These are phyloP conservation scores for Spilarctia lutea DNA, from an alignment of 2,888 invertebrate species.

Conservation along the genomic window DNA sequence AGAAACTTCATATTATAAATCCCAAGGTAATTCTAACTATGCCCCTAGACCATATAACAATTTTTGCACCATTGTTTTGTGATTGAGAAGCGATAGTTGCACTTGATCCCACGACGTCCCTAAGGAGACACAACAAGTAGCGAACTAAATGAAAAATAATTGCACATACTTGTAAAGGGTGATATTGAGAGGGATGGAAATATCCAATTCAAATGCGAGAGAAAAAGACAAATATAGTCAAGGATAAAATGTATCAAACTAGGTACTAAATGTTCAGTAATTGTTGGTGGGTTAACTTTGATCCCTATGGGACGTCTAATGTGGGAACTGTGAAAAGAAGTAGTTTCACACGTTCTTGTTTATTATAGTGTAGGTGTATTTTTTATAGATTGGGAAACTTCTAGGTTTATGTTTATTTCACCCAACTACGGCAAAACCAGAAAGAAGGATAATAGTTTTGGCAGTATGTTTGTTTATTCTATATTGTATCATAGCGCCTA, in stretches of 20 bases:
- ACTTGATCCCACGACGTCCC: slow-evolving; percentile 77
- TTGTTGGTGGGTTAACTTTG: slow-evolving; percentile 55
- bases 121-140: slow-evolving; percentile 70
- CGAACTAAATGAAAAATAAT: slow-evolving; percentile 85
- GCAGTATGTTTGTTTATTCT: no score
- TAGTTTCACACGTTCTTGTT: slow-evolving; percentile 60
- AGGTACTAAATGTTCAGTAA: slow-evolving; percentile 48
- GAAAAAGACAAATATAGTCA: slow-evolving; percentile 41
- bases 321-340: slow-evolving; percentile 61
- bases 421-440: no score
- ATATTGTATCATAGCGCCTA: no score
- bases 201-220: slow-evolving; percentile 27
- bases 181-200: slow-evolving; percentile 49
- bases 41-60: slow-evolving; percentile 60
- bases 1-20: slow-evolving; percentile 70
- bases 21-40: slow-evolving; percentile 61
- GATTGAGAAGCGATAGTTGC: slow-evolving; percentile 63
- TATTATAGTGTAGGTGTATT: slow-evolving; percentile 6
- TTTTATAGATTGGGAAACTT: background rate
- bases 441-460: no score
- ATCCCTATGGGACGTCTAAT: slow-evolving; percentile 69
- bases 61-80: slow-evolving; percentile 77
- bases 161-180: slow-evolving; percentile 61
- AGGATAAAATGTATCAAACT: slow-evolving; percentile 26
- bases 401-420: background rate